Evolutionary conservation across 2,888 invertebrate species (phyloP), one percentile per base, ranked within the genome.

Genomic region (Brassicogethes aeneus): DNA sequence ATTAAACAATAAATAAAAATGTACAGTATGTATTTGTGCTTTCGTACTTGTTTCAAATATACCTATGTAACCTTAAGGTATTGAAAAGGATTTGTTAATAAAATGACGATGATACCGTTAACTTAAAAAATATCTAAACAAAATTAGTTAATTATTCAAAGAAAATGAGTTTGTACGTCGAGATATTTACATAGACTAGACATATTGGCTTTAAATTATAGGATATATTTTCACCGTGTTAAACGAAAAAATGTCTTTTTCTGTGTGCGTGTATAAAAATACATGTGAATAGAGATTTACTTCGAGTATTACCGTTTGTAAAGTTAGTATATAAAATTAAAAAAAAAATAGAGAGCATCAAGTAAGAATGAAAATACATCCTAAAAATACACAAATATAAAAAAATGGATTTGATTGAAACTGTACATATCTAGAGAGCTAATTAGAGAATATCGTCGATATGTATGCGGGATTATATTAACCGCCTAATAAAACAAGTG

Each of bases 181-280:
- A 60, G 52, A 59, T 62, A 62, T 62, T 58, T 62, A 62, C 62
- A 61, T 55, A 59, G 61, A 61, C 61, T 61, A 61, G 61, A 61
- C 55, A 57, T 50, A 51, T 53, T 58, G 57, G 54, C 55, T 53
- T 53, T 48, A 53, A 46, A 50, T 50, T 46, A 42, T 51, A 56
- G 56, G 58, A 57, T 58, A 57, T 53, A 56, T 57, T 58, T 59
- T 56, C 53, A 51, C 37, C 45, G 40, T 40, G 39, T 45, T 41
- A n/a, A n/a, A n/a, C n/a, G n/a, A n/a, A n/a, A n/a, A n/a, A n/a
- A n/a, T n/a, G n/a, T n/a, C n/a, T n/a, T n/a, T n/a, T n/a, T n/a
- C n/a, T n/a, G n/a, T n/a, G n/a, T n/a, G n/a, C n/a, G n/a, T n/a
- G n/a, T n/a, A n/a, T n/a, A n/a, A n/a, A n/a, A n/a, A n/a, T n/a